Base-by-base conservation (phyloP, 2,888 invertebrate genomes). In the Acanthoscelides obtectus region DNA sequence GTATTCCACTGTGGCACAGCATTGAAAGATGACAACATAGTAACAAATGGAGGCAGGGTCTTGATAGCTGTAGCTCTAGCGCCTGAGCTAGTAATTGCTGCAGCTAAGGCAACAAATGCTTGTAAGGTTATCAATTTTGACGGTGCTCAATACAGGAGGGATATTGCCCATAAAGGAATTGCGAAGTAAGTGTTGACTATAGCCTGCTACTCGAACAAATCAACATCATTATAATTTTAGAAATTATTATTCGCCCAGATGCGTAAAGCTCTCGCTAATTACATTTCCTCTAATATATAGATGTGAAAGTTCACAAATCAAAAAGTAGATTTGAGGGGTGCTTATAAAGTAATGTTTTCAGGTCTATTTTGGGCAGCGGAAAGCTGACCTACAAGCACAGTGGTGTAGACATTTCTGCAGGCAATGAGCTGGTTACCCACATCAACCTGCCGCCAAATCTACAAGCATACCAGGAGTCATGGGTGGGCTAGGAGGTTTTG, bases 401-500 rank as follows among this genome's bases (percentile, higher is more conserved):
- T 80, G 99, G 99, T 0, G 99, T 99, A 1, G 95, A 97, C 84
- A 98, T 99, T 76, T 91, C 91, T 77, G 96, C 96, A 0, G 98
- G 98, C 0, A 95, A 98, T 79, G 90, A 90, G 27, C 86, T 99
- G 2, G 94, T 99, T 0, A 89, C 92, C 17, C 87, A 89, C 76
- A 92, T 99, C 72, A 96, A 96, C 84, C 94, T 0, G 84, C 93
- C 0, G 95, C 95, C 0, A 91, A 92, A 4, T 89, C 90, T 0
- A 97, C 98, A 0, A 89, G 90, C 77, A 87, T 96, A 2, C 84
- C 89, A 0, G 98, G 97, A 0, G 92, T 94, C 22, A 82, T 95
- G 67, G 95, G 96, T 0, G 88, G 91, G 1, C 88, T 98, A 71
- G 98, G 99, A 22, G 94, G 96, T 72, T 99, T 96, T 87, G 98